phyloP scores from a whole-genome alignment of 2,797 vertebrate genomes.

The Melanotaenia maccullochi region DNA sequence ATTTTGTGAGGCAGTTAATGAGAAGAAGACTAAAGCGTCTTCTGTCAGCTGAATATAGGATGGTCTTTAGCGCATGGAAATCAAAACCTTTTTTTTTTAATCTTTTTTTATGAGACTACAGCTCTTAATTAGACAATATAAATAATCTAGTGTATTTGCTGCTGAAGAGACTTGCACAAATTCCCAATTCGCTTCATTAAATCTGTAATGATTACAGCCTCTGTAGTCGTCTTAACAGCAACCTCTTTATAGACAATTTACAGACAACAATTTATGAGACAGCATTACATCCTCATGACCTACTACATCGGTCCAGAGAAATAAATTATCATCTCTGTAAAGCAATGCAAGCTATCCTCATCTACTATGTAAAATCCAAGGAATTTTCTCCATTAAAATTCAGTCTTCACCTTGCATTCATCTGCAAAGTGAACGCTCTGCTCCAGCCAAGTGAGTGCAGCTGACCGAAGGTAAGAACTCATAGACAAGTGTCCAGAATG shows the following conservation, averaged over 20 bases:
- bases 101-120: slow-evolving; percentile 5
- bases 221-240: slow-evolving; percentile 40
- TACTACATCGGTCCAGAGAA: slow-evolving; percentile 37
- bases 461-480: slow-evolving; percentile 58
- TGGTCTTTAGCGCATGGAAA: slow-evolving; percentile 35
- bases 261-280: slow-evolving; percentile 54
- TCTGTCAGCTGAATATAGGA: slow-evolving; percentile 56
- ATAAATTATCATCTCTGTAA: slow-evolving; percentile 34
- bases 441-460: slow-evolving; percentile 51
- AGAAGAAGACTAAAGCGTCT: slow-evolving; percentile 46
- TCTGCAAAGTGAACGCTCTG: slow-evolving; percentile 28
- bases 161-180: slow-evolving; percentile 19
- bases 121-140: slow-evolving; percentile 18
- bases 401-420: slow-evolving; percentile 16
- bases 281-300: slow-evolving; percentile 36
- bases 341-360: slow-evolving; percentile 19
- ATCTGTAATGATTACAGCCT: slow-evolving; percentile 33
- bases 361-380: not conserved
- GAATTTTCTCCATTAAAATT: slow-evolving; percentile 20
- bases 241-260: slow-evolving; percentile 50
- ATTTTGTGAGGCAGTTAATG: slow-evolving; percentile 70
- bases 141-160: slow-evolving; percentile 29
- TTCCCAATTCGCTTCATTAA: slow-evolving; percentile 42
- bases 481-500: slow-evolving; percentile 51
- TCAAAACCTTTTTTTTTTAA: slow-evolving; percentile 34